phyloP scores from a whole-genome alignment of 2,113 vertebrate genomes.

The Xiphophorus hellerii region DNA sequence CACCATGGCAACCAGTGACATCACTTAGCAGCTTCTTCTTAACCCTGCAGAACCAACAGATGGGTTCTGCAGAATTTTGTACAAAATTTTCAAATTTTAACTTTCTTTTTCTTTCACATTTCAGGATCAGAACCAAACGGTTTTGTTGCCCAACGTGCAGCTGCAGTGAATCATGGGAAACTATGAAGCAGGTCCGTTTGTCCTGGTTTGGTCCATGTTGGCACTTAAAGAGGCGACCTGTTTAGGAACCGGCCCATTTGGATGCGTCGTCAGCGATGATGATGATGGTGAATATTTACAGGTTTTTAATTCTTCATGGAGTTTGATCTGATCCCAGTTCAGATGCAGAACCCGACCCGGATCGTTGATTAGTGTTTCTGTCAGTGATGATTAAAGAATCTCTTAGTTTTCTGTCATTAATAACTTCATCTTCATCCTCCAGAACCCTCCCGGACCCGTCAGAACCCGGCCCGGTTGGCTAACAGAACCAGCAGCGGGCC shows the following conservation, averaged over 20 bases:
- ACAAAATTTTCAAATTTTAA: too few species aligned
- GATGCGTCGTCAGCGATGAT: not conserved
- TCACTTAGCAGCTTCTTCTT: not conserved
- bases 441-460: not conserved
- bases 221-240: slow-evolving; percentile 34
- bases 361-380: not conserved
- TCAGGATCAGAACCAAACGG: too few species aligned
- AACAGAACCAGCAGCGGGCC: too few species aligned
- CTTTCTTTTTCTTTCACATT: too few species aligned
- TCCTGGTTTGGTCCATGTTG: slow-evolving; percentile 23
- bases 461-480: too few species aligned
- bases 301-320: not conserved
- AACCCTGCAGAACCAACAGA: too few species aligned
- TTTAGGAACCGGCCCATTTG: not conserved
- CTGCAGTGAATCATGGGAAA: too few species aligned
- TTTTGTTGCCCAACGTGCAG: too few species aligned
- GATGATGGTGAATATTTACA: slow-evolving; percentile 18
- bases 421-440: not conserved
- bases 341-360: not conserved
- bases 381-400: not conserved
- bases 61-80: too few species aligned
- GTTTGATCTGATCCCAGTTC: not conserved
- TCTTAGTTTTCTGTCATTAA: not conserved
- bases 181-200: not conserved
- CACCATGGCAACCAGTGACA: not conserved